A percentile compares a stretch with the other conserved stretches of the same genome.
Evolutionary conservation across 2,113 vertebrate genomes (phyloP).

Genomic region (Tachysurus fulvidraco): DNA sequence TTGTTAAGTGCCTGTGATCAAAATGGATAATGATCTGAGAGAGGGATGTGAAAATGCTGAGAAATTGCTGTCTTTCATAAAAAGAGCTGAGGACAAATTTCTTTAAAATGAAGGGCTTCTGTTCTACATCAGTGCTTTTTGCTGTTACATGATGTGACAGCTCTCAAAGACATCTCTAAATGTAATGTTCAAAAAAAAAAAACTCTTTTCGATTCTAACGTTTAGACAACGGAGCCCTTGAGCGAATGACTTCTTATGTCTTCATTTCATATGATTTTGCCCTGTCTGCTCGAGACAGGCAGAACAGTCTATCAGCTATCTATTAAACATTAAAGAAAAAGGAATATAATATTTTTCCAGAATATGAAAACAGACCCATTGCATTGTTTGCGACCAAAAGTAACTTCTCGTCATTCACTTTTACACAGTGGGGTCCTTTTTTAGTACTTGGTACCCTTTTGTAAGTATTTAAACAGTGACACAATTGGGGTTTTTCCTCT

Average conservation of each 20-base stretch:
- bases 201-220: neutral
- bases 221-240: neutral
- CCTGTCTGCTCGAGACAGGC: neutral
- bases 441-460: too few species aligned
- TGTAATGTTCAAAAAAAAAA: neutral
- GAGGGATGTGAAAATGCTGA: slow-evolving; percentile 7
- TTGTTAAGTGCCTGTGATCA: neutral
- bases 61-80: slow-evolving; percentile 17
- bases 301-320: neutral
- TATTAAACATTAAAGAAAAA: neutral
- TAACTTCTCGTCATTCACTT: neutral
- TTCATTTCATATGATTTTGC: neutral
- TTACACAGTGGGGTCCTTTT: neutral
- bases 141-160: neutral
- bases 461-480: neutral
- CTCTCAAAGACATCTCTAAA: neutral
- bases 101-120: neutral
- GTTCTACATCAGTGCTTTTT: neutral
- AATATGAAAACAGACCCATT: neutral
- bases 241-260: neutral
- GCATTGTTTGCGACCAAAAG: neutral
- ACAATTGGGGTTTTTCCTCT: neutral
- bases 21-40: slow-evolving; percentile 19
- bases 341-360: too few species aligned
- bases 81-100: neutral